These are phyloP conservation scores for Dinocampus coccinellae DNA, from an alignment of 2,888 invertebrate genomes.

Conservation along the genomic window DNA sequence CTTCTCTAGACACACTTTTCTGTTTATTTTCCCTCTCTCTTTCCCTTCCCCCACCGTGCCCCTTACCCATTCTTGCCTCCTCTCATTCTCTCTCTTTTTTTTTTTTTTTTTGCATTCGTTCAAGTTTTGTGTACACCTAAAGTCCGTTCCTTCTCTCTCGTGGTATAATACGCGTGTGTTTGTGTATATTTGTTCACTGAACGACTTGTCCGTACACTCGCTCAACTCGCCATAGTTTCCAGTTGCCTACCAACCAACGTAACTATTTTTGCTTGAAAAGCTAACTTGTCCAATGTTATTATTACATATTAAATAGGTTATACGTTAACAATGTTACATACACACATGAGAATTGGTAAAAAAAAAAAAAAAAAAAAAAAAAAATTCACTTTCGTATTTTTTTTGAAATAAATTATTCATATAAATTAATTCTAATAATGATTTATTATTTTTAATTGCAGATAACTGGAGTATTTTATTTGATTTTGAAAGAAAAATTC, in stretches of 20 bases:
- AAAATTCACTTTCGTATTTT: too few relatives aligned
- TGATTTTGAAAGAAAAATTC: background rate
- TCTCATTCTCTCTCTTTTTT: too few relatives aligned
- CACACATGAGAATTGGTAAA: too few relatives aligned
- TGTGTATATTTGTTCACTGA: background rate
- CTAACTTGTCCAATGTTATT: background rate
- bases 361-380: too few relatives aligned
- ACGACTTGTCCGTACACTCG: background rate
- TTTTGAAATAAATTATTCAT: too few relatives aligned
- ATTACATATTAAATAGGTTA: background rate
- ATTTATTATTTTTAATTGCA: too few relatives aligned
- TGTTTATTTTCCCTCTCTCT: background rate
- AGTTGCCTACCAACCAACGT: constrained; percentile 11
- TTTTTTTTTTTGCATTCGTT: background rate
- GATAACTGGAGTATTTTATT: too few relatives aligned
- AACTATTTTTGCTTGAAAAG: background rate
- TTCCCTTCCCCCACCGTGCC: background rate
- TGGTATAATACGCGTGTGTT: background rate
- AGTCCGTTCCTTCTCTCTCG: background rate
- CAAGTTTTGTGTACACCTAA: background rate
- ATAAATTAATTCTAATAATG: too few relatives aligned
- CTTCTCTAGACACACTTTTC: background rate
- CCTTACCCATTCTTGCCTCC: too few relatives aligned
- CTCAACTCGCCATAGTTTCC: background rate
- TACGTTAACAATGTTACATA: background rate